Base-by-base conservation (phyloP, 2,888 invertebrate species). In the Chelonus formosanus region DNA sequence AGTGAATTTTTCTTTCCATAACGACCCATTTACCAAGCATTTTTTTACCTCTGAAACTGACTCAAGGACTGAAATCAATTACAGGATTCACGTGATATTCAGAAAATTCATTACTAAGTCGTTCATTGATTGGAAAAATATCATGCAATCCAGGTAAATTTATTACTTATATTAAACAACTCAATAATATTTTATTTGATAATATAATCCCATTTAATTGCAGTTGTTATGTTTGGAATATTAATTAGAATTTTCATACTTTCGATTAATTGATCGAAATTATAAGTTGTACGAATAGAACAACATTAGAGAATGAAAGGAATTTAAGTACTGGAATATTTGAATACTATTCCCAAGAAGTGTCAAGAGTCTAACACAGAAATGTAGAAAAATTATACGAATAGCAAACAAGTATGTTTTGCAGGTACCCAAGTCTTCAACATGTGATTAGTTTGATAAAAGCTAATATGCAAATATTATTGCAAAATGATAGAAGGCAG, bases 381-480 rank as follows among this genome's bases (percentile, higher is more conserved):
- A 32, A 52, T 32, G 52, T 34, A 52, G 7, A 32, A 52, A 32
- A 52, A 31, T 8, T 32, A 31, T 34, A 52, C 8, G 7, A 6
- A 31, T 32, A 7, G 5, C 1, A 52, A 40, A 55, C 36, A 40
- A 35, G 34, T 5, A 36, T 36, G 6, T 54, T 43, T 36, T 8
- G 6, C 20, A 40, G 36, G 55, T 31, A 32, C 35, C 36, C 7
- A 3, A 55, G 20, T 55, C 31, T 20, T 55, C 40, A 52, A 34
- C 34, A 8, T 55, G 40, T 40, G 36, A 55, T 55, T 55, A 55
- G 10, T 55, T n/a, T 55, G 36, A 55, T 55, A 36, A 55, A 40
- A 40, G 36, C 20, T 6, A 6, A 55, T 40, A 35, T 52, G 36
- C 55, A 5, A 40, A 55, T n/a, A 3, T 10, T 10, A n/a, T 55